phyloP scores from a whole-genome alignment of 1,140 invertebrate genomes.

The Dreissena rostriformis region DNA sequence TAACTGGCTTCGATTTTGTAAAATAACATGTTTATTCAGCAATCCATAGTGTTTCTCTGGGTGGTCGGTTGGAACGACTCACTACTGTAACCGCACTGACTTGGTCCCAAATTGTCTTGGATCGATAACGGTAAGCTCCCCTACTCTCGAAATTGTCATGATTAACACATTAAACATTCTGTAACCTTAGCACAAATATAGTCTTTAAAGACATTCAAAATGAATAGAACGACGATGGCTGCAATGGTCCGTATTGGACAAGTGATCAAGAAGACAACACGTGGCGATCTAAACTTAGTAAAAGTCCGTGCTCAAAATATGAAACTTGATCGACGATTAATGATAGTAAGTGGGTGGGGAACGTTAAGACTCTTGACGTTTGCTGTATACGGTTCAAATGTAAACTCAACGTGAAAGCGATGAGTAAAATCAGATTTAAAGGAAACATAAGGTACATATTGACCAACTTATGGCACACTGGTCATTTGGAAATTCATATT shows the following conservation, averaged over 20 bases:
- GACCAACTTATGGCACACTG: neutral
- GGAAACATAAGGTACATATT: neutral
- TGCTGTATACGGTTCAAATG: neutral
- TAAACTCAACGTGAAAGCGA: neutral
- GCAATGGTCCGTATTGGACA: constrained; percentile 18
- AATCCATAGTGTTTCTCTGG: too few relatives aligned
- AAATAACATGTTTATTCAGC: too few relatives aligned
- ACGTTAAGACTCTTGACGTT: neutral
- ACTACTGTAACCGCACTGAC: too few relatives aligned
- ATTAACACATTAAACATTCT: too few relatives aligned
- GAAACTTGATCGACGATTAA: constrained; percentile 15
- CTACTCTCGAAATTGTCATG: too few relatives aligned
- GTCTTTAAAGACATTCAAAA: neutral
- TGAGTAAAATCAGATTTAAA: neutral
- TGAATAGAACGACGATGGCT: neutral
- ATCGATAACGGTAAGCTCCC: too few relatives aligned
- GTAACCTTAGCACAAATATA: too few relatives aligned
- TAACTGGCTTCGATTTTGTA: too few relatives aligned
- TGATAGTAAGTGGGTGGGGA: constrained; percentile 15
- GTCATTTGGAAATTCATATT: neutral
- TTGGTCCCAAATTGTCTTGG: too few relatives aligned
- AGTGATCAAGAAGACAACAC: constrained; percentile 10
- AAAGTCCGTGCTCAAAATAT: constrained; percentile 28
- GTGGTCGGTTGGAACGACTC: too few relatives aligned
- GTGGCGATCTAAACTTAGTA: neutral